Percentiles rank a stretch among this genome's conserved stretches.
phyloP scores from a whole-genome alignment of 2,888 invertebrate species.

The Molorchus minor region DNA sequence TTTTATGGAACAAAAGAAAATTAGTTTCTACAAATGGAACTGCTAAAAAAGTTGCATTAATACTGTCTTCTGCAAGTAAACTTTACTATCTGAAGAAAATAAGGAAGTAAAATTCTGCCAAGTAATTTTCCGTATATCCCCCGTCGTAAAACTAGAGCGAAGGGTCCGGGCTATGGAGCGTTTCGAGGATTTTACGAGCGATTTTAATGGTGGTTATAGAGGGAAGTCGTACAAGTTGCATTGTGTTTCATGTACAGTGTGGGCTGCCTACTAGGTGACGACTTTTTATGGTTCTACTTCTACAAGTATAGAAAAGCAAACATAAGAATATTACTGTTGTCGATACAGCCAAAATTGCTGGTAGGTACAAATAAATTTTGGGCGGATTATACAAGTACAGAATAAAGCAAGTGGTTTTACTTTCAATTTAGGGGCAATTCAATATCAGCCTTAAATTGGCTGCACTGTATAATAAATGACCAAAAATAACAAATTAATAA shows the following conservation, averaged over 20 bases:
- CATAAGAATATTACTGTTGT: too few species aligned
- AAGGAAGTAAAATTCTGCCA: slow-evolving; percentile 18
- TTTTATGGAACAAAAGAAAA: neutral
- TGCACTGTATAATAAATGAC: too few species aligned
- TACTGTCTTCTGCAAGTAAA: slow-evolving; percentile 2
- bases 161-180: slow-evolving; percentile 13
- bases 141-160: slow-evolving; percentile 18
- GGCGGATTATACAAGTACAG: too few species aligned
- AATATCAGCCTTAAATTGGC: too few species aligned
- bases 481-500: too few species aligned
- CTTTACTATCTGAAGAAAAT: slow-evolving; percentile 17
- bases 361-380: too few species aligned
- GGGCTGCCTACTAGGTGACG: too few species aligned
- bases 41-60: slow-evolving; percentile 11
- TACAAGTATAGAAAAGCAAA: too few species aligned
- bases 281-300: too few species aligned
- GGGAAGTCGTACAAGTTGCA: slow-evolving; percentile 32
- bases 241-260: slow-evolving; percentile 35
- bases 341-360: too few species aligned
- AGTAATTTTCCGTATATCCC: slow-evolving; percentile 17
- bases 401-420: too few species aligned
- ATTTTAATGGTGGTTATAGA: slow-evolving; percentile 25
- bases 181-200: slow-evolving; percentile 23
- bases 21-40: slow-evolving; percentile 10
- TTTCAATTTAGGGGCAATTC: too few species aligned